Conservation (phyloP, 2,888 invertebrate species). For the Drepana falcataria region DNA sequence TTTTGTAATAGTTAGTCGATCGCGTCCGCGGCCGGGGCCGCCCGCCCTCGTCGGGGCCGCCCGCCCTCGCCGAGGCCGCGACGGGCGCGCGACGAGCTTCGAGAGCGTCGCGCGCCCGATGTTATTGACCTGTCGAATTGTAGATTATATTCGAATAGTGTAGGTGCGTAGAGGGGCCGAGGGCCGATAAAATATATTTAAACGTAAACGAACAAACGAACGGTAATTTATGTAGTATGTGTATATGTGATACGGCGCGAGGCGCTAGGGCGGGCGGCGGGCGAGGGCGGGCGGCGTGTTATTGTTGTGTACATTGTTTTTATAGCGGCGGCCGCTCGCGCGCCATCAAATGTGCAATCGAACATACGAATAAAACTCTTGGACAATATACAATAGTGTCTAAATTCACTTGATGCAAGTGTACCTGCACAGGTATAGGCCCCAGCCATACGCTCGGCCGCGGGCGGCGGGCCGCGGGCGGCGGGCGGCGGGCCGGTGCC, state of each 20-base stretch:
- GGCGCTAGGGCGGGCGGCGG: too few species aligned
- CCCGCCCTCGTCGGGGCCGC: too few species aligned
- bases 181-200: neutral
- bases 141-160: neutral
- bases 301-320: conserved; percentile 64
- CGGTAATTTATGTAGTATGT: neutral
- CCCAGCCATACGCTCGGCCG: too few species aligned
- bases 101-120: neutral
- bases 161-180: neutral
- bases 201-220: neutral
- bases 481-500: too few species aligned
- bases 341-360: neutral
- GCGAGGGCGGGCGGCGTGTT: conserved; percentile 26
- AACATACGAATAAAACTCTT: neutral
- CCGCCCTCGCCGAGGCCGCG: too few species aligned
- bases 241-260: neutral
- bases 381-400: too few species aligned
- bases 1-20: neutral
- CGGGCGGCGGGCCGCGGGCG: too few species aligned
- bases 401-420: too few species aligned
- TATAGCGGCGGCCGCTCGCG: conserved; percentile 21
- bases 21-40: neutral
- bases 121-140: neutral
- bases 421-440: too few species aligned
- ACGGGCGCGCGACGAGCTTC: neutral